Evolutionary conservation across 2,797 vertebrate species (phyloP).

Genomic region (Octomys mimax): DNA sequence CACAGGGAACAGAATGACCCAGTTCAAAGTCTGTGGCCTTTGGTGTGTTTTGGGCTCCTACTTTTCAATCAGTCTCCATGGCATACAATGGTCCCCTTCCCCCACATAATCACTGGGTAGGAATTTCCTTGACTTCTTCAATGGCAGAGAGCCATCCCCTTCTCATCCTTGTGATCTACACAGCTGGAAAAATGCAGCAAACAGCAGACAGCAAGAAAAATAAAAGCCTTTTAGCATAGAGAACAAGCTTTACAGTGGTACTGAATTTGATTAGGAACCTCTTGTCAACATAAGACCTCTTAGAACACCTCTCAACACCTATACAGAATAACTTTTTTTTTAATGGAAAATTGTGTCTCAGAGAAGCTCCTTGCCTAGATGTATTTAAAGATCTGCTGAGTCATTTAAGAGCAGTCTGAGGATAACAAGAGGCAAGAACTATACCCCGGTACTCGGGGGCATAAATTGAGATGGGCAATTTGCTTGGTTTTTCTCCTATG

Average conservation of each 20-base stretch:
- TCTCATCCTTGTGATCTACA: constrained; percentile 60
- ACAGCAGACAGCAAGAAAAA: not conserved
- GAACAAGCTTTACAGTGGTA: not conserved
- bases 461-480: constrained; percentile 65
- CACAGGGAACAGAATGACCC: constrained; percentile 38
- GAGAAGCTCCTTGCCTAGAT: constrained; percentile 50
- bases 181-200: constrained; percentile 41
- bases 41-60: constrained; percentile 41
- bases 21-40: constrained; percentile 40
- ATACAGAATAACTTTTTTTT: constrained; percentile 58
- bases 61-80: constrained; percentile 51
- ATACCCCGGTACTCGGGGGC: not conserved
- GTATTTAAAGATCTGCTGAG: constrained; percentile 69
- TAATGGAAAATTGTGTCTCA: constrained; percentile 52
- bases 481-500: not conserved
- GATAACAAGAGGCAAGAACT: not conserved
- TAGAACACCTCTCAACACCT: constrained; percentile 26
- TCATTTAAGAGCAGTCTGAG: constrained; percentile 31
- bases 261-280: constrained; percentile 50
- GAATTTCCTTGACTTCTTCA: constrained; percentile 65
- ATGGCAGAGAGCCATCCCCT: constrained; percentile 34
- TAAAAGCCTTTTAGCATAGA: not conserved
- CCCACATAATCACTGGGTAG: constrained; percentile 32
- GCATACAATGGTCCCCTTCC: not conserved
- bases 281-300: constrained; percentile 49